Conservation (phyloP, 2,888 invertebrate species). For the Dichetophora obliterata region DNA sequence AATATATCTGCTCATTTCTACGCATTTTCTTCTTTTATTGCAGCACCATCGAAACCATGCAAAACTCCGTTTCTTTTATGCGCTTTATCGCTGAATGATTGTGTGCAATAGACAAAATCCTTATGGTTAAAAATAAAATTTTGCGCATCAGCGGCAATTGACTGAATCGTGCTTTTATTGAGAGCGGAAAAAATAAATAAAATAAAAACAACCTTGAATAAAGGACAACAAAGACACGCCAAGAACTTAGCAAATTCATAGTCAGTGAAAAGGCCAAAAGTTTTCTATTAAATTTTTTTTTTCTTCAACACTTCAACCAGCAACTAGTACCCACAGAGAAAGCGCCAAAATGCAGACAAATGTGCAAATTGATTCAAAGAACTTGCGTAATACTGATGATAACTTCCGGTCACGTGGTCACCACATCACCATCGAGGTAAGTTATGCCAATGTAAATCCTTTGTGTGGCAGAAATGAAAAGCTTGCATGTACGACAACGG, state of each 20-base stretch:
- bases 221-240: neutral
- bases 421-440: slow-evolving; percentile 69
- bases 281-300: neutral
- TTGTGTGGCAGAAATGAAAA: neutral
- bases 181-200: neutral
- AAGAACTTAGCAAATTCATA: neutral
- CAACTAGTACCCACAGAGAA: neutral
- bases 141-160: neutral
- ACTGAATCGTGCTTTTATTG: neutral
- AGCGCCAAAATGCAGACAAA: slow-evolving; percentile 81
- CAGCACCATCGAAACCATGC: neutral
- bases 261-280: neutral
- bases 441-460: slow-evolving; percentile 48
- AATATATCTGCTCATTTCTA: neutral
- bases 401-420: slow-evolving; percentile 71
- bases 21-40: neutral
- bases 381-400: slow-evolving; percentile 76
- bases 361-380: slow-evolving; percentile 81
- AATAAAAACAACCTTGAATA: neutral
- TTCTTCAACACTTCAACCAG: neutral
- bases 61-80: neutral
- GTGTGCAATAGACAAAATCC: slow-evolving; percentile 6
- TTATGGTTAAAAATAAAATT: neutral
- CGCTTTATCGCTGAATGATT: neutral
- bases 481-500: neutral